Evolutionary conservation across 2,888 invertebrate genomes (phyloP).

Genomic region (Acanthacorydalis orientalis): DNA sequence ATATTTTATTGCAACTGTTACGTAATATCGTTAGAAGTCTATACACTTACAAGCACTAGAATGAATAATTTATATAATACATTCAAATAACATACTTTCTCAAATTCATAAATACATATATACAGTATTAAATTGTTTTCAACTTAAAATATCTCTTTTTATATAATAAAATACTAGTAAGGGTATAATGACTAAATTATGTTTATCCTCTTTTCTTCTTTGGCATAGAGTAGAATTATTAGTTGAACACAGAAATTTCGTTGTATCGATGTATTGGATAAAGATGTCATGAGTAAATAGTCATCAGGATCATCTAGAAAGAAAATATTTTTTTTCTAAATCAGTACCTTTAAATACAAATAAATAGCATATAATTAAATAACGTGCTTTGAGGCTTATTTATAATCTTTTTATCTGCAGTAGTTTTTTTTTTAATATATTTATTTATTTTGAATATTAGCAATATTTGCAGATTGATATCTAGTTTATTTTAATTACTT

Average conservation of each 20-base stretch:
- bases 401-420: background rate
- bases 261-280: background rate
- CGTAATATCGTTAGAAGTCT: too few relatives aligned
- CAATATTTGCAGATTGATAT: too few relatives aligned
- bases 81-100: too few relatives aligned
- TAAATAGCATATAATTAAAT: slow-evolving; percentile 3
- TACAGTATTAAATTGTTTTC: too few relatives aligned
- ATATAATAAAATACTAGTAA: slow-evolving; percentile 1
- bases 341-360: slow-evolving; percentile 1
- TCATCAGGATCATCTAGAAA: slow-evolving; percentile 41
- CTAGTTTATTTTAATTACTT: too few relatives aligned
- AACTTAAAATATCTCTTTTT: background rate
- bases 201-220: slow-evolving; percentile 1
- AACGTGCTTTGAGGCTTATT: background rate
- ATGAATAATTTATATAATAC: too few relatives aligned
- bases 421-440: too few relatives aligned
- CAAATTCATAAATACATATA: too few relatives aligned
- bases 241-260: background rate
- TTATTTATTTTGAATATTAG: too few relatives aligned
- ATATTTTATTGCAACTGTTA: too few relatives aligned
- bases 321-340: slow-evolving; percentile 8
- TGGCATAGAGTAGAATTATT: background rate
- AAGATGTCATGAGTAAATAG: slow-evolving; percentile 34
- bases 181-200: slow-evolving; percentile 3
- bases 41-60: too few relatives aligned